Base-by-base conservation (phyloP, 2,888 invertebrate species). In the Axea sp. region DNA sequence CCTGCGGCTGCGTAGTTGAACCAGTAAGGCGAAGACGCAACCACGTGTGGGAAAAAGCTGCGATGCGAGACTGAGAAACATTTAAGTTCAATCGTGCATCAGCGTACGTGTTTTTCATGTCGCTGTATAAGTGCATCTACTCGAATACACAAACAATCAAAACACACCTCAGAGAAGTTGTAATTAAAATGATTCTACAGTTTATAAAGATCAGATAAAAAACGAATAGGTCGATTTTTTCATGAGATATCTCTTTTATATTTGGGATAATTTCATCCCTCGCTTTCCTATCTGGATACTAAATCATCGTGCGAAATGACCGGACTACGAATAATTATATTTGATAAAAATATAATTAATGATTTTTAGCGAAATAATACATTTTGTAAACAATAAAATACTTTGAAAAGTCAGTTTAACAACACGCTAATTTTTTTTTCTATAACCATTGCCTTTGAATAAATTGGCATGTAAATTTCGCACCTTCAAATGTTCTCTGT, bases 61-160 rank as follows among this genome's bases (percentile, higher is more conserved):
- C 76, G 73, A 76, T 76, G 76, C 76, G 76, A 76, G 76, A 76
- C 76, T 76, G 76, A 76, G 76, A 76, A 76, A 73, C 71, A 62
- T 69, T 57, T 73, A 67, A 28, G 64, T 45, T 73, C 71, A 59
- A 74, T 73, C 57, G 62, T 43, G 67, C 41, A 37, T 64, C 45
- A 22, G 28, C 35, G 37, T 57, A 47, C 57, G 41, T 68, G 62
- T 65, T 33, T 14, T 37, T 31, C 9, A 28, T 15, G 5, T 35
- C 26, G 33, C 14, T 28, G 71, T 64, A 11, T 26, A 12, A 28
- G 62, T 47, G 31, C 60, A 14, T 8, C 43, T 47, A 49, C 43
- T 49, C 22, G 26, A 24, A 30, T 12, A 47, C 62, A 11, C 12
- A 60, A 12, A 64, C 57, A 47, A 19, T 12, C 41, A 6, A 11